phyloP scores from a whole-genome alignment of 2,113 vertebrate species.

The Alectura lathami region DNA sequence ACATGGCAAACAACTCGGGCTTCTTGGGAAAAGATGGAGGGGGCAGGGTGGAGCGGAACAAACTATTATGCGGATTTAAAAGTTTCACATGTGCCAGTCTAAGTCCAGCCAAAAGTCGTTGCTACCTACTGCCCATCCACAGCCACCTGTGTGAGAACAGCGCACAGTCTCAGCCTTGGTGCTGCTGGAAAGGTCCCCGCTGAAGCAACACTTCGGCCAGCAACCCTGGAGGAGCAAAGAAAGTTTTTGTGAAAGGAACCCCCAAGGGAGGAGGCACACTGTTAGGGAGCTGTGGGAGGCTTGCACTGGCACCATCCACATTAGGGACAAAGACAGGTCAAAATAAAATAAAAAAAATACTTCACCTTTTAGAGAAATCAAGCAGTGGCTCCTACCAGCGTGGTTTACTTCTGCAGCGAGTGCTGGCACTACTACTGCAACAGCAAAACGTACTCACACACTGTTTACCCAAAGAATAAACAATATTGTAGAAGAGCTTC shows the following conservation, averaged over 20 bases:
- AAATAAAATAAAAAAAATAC: rapidly evolving
- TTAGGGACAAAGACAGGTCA: background rate
- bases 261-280: background rate
- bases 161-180: background rate
- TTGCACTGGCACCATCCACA: background rate
- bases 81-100: background rate
- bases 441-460: background rate
- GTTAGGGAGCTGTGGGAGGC: background rate
- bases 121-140: background rate
- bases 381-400: background rate
- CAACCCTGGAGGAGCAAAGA: background rate
- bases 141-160: background rate
- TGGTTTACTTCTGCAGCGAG: background rate
- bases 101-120: background rate
- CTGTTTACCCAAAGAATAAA: background rate
- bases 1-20: constrained; percentile 49
- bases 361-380: background rate
- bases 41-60: constrained; percentile 17
- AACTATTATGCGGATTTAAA: constrained; percentile 9
- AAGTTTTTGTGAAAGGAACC: background rate
- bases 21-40: constrained; percentile 42
- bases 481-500: background rate
- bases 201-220: background rate
- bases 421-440: background rate
- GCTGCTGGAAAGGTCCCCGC: background rate